Percentiles rank a stretch among this genome's conserved stretches.
phyloP scores from a whole-genome alignment of 2,888 invertebrate genomes.

The Anthophora plumipes region DNA sequence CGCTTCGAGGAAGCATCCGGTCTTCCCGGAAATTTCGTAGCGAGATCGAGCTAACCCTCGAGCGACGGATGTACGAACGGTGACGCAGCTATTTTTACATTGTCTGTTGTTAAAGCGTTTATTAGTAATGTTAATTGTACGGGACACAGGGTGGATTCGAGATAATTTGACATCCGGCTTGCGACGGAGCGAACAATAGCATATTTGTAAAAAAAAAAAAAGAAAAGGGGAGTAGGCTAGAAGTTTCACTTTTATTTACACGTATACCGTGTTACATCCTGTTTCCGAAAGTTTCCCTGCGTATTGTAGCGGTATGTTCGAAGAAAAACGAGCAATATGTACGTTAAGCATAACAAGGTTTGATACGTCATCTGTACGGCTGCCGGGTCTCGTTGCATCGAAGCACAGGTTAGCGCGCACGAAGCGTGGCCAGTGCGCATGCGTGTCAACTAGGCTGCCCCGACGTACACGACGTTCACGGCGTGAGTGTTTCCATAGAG shows the following conservation, averaged over 20 bases:
- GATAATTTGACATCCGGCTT: not conserved
- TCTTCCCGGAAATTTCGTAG: not conserved
- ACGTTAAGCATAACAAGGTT: constrained; percentile 40
- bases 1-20: not conserved
- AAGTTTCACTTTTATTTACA: constrained; percentile 24
- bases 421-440: constrained; percentile 47
- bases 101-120: not conserved
- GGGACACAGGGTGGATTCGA: not conserved
- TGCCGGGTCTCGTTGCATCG: constrained; percentile 51
- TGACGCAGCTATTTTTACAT: constrained; percentile 12
- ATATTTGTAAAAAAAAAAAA: too few relatives aligned
- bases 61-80: constrained; percentile 6
- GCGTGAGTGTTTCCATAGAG: constrained; percentile 24
- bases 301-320: not conserved
- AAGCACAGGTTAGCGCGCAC: constrained; percentile 59
- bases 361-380: constrained; percentile 58
- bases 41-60: not conserved
- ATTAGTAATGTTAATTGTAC: not conserved
- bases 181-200: too few relatives aligned
- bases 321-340: constrained; percentile 25
- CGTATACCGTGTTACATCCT: not conserved
- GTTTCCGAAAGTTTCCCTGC: not conserved
- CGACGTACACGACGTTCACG: constrained; percentile 16
- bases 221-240: not conserved
- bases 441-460: constrained; percentile 44